These are phyloP conservation scores for Coenonympha arcania DNA, from an alignment of 2,888 invertebrate species.

Conservation along the genomic window DNA sequence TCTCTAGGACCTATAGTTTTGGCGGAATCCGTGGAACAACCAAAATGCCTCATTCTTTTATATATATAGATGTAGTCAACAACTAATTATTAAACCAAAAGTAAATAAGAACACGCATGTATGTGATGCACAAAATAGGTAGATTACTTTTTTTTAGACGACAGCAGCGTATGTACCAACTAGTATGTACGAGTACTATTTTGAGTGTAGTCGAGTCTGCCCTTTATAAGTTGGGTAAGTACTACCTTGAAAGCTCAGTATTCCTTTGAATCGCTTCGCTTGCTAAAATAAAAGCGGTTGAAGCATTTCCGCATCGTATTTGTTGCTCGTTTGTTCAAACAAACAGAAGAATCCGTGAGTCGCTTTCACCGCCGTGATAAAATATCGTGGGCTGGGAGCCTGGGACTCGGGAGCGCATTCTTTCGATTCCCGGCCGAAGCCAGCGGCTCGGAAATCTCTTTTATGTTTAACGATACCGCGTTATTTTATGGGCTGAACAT, in stretches of 20 bases:
- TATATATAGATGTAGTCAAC: no score
- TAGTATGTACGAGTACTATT: constrained; percentile 6
- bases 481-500: constrained; percentile 25
- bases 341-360: constrained; percentile 56
- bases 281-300: constrained; percentile 57
- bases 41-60: no score
- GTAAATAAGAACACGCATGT: constrained; percentile 9
- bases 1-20: no score
- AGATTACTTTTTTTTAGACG: constrained; percentile 16
- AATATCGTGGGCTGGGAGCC: constrained; percentile 64
- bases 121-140: no score
- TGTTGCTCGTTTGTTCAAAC: constrained; percentile 59
- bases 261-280: constrained; percentile 59
- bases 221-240: no score
- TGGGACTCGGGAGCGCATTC: constrained; percentile 58
- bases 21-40: no score
- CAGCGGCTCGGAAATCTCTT: constrained; percentile 60
- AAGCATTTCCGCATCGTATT: constrained; percentile 61
- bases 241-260: constrained; percentile 46
- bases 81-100: not conserved
- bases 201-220: no score
- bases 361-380: constrained; percentile 57
- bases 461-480: constrained; percentile 44
- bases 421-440: constrained; percentile 46
- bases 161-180: no score